Evolutionary conservation across 2,797 vertebrate species (phyloP), one percentile per base, ranked within the genome.

Genomic region (Phyllotis vaccarum): DNA sequence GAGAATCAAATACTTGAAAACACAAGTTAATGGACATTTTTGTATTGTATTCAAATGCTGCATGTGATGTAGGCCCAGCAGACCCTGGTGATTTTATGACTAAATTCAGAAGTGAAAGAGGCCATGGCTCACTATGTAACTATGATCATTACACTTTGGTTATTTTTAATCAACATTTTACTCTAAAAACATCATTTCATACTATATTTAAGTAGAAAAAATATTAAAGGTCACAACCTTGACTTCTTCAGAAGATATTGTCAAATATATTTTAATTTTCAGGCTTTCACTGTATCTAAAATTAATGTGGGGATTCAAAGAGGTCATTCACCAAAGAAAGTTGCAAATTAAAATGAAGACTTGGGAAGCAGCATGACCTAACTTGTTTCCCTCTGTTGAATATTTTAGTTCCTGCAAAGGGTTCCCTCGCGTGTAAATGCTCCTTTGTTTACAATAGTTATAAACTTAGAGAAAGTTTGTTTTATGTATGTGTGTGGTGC

Each of bases 151-250:
- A 93, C 0, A 1, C 17, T 92, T 86, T 96, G 74, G 11, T 78
- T 91, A 91, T 82, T 96, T 95, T 92, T 66, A 95, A 91, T 46
- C 43, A 94, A 58, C 1, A 14, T 89, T 86, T 81, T 91, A 70
- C 54, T 93, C 46, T 70, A 70, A 86, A 68, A 95, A 91, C 62
- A 78, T 16, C 54, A 93, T 58, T 93, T 93, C 40, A 89, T 22
- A 12, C 1, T 21, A n/a, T 80, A 52, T 68, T 1, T 56, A 86
- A 91, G 89, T 80, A 24, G n/a, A 60, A 54, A 79, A 93, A 85
- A 80, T 40, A 14, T 49, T 34, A 58, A 64, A 93, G 22, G 0
- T 93, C 58, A 96, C 74, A 66, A 76, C 27, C 1, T 81, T 76
- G 24, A 64, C 8, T 78, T 75, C 19, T 60, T 97, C 14, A 11